Evolutionary conservation across 2,113 vertebrate genomes (phyloP), one percentile per base, ranked within the genome.

Genomic region (Colius striatus): DNA sequence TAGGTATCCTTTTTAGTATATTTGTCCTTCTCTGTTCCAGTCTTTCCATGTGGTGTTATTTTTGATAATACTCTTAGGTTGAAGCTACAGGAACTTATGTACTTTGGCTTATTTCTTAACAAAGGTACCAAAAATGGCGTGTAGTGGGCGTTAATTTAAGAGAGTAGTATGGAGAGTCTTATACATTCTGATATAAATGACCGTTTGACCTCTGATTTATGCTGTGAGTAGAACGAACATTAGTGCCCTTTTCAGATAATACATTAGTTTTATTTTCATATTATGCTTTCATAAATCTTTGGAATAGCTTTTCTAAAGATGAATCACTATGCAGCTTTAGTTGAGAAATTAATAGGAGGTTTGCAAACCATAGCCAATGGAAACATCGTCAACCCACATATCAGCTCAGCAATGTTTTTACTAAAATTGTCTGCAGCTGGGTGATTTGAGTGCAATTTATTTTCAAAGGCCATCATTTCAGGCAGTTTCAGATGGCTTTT

Each of bases 391-490:
- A 93, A 79, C 76, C 76, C 63, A 88, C 67, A 13, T 51, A 91
- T 90, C 81, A 91, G 87, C 60, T 90, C 86, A 92, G 90, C 90
- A 68, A 67, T 77, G 90, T 86, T 97, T 94, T 95, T 75, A 54
- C 72, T 92, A 75, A 95, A 92, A 92, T 71, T 80, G 41, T 83
- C 92, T 88, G 84, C 89, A 97, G 87, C 76, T 95, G 94, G 66
- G 54, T 94, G 89, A 94, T 92, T 88, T 65, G 74, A 96, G 48
- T 41, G 41, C 76, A 94, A 94, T 94, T 95, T 91, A 60, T 95
- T 94, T 95, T 82, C 92, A 90, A 78, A 95, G 79, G 76, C 79
- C 79, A 96, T 72, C 47, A 96, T 96, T 97, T 88, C 78, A 84
- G 86, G 72, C 75, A 89, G 27, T 84, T 97, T 95, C 84, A 91